phyloP scores from a whole-genome alignment of 1,140 invertebrate species.

The Drosophila subobscura region DNA sequence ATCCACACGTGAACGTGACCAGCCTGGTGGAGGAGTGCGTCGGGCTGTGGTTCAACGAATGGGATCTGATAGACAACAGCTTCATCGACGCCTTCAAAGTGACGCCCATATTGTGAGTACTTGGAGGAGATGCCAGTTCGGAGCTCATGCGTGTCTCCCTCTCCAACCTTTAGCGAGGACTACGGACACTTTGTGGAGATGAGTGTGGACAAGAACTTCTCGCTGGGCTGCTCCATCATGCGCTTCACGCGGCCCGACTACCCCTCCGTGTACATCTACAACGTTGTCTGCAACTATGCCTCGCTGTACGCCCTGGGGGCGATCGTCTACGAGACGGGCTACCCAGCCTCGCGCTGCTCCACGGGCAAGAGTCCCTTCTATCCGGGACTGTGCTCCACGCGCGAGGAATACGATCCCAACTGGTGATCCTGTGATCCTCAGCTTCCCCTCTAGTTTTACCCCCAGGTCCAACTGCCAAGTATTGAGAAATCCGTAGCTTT shows the following conservation, averaged over 20 bases:
- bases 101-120: slow-evolving; percentile 76
- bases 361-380: slow-evolving; percentile 76
- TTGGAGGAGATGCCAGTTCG: too few relatives aligned
- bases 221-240: slow-evolving; percentile 73
- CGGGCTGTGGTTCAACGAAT: slow-evolving; percentile 76
- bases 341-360: slow-evolving; percentile 54
- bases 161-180: slow-evolving; percentile 57
- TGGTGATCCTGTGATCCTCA: slow-evolving; percentile 47
- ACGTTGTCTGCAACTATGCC: slow-evolving; percentile 79
- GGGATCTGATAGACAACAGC: slow-evolving; percentile 67
- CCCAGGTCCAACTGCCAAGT: slow-evolving; percentile 61
- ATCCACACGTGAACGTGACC: slow-evolving; percentile 66
- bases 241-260: slow-evolving; percentile 76
- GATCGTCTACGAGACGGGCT: slow-evolving; percentile 65
- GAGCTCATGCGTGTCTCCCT: background rate
- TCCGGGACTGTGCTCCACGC: slow-evolving; percentile 74
- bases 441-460: slow-evolving; percentile 22
- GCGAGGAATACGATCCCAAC: slow-evolving; percentile 73
- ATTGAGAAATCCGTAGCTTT: slow-evolving; percentile 41
- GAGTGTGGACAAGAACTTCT: slow-evolving; percentile 72
- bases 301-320: slow-evolving; percentile 72
- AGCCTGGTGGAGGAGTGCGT: slow-evolving; percentile 71
- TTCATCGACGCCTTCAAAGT: slow-evolving; percentile 71
- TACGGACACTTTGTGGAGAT: slow-evolving; percentile 82
- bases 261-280: slow-evolving; percentile 72